A percentile compares a stretch with the other conserved stretches of the same genome.
Conservation (phyloP, 2,797 vertebrate species). For the Percopsis omiscomaycus region DNA sequence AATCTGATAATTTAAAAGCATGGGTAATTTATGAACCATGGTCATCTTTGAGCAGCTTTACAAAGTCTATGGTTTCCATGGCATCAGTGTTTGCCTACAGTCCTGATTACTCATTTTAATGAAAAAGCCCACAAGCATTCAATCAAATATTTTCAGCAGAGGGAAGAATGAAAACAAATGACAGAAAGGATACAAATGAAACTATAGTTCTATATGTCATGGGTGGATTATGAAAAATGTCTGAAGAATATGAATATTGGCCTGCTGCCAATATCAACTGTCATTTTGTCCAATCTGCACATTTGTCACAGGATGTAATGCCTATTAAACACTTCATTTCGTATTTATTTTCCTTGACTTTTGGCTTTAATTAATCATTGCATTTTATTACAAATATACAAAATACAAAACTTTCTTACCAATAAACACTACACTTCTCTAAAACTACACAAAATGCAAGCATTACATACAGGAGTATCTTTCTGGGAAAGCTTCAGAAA, state of each 20-base stretch:
- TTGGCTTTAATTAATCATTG: neutral
- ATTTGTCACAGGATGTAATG: neutral
- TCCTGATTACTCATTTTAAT: conserved; percentile 32
- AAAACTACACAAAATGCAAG: too few species aligned
- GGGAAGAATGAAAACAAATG: neutral
- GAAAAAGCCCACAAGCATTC: conserved; percentile 21
- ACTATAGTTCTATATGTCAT: neutral
- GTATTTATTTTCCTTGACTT: conserved; percentile 8
- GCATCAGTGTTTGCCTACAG: conserved; percentile 38
- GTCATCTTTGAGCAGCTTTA: neutral
- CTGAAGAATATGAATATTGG: too few species aligned
- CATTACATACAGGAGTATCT: too few species aligned
- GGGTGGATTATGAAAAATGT: neutral
- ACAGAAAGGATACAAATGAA: neutral
- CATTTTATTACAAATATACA: neutral
- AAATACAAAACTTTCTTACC: neutral
- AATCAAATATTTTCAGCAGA: neutral
- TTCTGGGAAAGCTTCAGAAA: too few species aligned
- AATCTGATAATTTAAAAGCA: neutral
- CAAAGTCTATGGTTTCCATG: conserved; percentile 30
- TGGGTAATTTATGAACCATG: conserved; percentile 6
- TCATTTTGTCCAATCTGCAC: too few species aligned
- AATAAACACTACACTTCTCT: neutral
- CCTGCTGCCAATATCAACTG: too few species aligned
- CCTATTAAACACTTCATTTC: neutral